Evolutionary conservation across 2,113 vertebrate species (phyloP).

Genomic region (Okapia johnstoni): DNA sequence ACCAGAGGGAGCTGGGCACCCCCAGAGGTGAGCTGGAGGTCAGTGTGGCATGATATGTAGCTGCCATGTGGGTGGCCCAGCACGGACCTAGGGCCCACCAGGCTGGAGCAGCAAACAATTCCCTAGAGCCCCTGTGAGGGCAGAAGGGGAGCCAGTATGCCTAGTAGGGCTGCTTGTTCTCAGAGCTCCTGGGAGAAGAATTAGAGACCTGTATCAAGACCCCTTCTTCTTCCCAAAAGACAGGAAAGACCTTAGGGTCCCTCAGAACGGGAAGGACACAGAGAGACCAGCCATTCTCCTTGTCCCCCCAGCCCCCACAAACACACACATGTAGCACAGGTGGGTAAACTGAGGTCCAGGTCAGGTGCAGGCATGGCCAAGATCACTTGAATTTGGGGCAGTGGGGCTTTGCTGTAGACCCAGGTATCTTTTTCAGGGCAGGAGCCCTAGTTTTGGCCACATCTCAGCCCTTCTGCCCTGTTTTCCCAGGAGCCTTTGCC

Average conservation of each 20-base stretch:
- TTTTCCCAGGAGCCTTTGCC: not conserved
- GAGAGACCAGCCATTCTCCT: not conserved
- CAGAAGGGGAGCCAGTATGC: not conserved
- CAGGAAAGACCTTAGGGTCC: not conserved
- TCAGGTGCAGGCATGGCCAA: not conserved
- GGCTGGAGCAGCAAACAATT: not conserved
- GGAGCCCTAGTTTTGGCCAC: not conserved
- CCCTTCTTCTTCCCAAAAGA: not conserved
- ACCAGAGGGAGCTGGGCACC: conserved; percentile 51
- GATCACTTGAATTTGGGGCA: not conserved
- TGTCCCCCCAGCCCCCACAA: not conserved
- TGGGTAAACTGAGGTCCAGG: not conserved
- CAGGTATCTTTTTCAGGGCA: not conserved
- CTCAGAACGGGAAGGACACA: not conserved
- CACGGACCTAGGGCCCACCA: conserved; percentile 30
- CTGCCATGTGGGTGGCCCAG: conserved; percentile 50
- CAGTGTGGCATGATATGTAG: conserved; percentile 44
- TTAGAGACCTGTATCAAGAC: not conserved
- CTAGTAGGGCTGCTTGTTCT: not conserved
- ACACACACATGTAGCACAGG: not conserved
- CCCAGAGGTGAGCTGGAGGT: conserved; percentile 72
- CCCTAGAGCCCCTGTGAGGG: not conserved
- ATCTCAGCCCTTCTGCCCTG: not conserved
- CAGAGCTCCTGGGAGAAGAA: not conserved
- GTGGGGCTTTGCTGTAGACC: not conserved